Base-by-base conservation (phyloP, 1,140 invertebrate species). In the Drosophila pseudoananassae region DNA sequence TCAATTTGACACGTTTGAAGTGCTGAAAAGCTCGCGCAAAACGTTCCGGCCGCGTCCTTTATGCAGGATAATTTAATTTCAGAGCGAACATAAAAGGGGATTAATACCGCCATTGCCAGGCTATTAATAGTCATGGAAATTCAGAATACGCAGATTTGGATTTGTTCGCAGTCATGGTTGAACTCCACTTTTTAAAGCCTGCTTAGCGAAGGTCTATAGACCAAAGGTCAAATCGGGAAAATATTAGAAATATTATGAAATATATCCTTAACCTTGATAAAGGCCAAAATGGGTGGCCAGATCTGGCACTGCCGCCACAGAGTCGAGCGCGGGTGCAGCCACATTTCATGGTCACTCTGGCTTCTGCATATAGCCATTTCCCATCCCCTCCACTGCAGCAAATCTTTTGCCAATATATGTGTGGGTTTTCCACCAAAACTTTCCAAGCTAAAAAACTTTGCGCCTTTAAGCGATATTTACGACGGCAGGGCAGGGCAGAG, bases 1-100 rank as follows among this genome's bases (percentile, higher is more conserved):
- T 78, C 59, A 83, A 64, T 47, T 68, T 65, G 71, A 70, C 75
- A 83, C 59, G 52, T 74, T 56, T 77, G 73, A 54, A 85, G 66
- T 83, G 60, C 64, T 76, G 58, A 29, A 69, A 80, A 84, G 78
- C 58, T 47, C 57, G 56, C 56, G 64, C 46, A 46, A 79, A 64
- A 54, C 59, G 31, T 66, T 60, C 50, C 43, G 51, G 66, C 56
- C 43, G 33, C 31, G 38, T 46, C 69, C 46, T 33, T 56, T 73
- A 53, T 43, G 20, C 61, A 14, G 61, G 25, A 75, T 65, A 75
- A 75, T 75, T 75, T 53, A 23, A 75, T 75, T 75, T 50, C 29
- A 43, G 15, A 23, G 52, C 61, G 40, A 45, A 54, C 49, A 65
- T 50, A 23, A 75, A 75, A 76, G 72, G 53, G 47, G 72, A 75